Percentiles rank a stretch among this genome's conserved stretches.
These are phyloP conservation scores for Thumatha senex DNA, from an alignment of 2,888 invertebrate species.

Conservation along the genomic window DNA sequence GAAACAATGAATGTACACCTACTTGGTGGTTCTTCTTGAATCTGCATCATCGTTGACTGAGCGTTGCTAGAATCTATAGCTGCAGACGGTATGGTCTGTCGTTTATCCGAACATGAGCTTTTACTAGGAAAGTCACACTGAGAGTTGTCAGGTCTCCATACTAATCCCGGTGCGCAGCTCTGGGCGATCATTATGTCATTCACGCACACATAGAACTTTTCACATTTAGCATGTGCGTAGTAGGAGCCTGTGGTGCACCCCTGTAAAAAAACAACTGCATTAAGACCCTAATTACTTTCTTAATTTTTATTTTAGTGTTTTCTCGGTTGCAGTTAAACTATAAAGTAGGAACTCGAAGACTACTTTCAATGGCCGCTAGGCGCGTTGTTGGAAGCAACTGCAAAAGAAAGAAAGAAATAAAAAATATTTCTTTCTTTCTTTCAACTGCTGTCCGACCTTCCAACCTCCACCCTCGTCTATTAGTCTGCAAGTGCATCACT, in stretches of 20 bases:
- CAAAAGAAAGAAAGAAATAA: too few relatives aligned
- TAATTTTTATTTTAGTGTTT: too few relatives aligned
- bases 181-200: conserved; percentile 88
- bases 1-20: conserved; percentile 7
- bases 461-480: too few relatives aligned
- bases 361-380: too few relatives aligned
- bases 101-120: conserved; percentile 82
- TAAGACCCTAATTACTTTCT: too few relatives aligned
- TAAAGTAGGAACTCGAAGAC: too few relatives aligned
- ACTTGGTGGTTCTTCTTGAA: conserved; percentile 43
- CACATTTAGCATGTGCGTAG: conserved; percentile 89
- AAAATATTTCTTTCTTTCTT: too few relatives aligned
- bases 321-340: too few relatives aligned
- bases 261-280: conserved; percentile 39
- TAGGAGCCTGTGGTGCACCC: conserved; percentile 89
- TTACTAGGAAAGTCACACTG: conserved; percentile 91
- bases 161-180: conserved; percentile 89
- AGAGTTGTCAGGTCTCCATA: conserved; percentile 86
- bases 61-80: conserved; percentile 50
- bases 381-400: too few relatives aligned
- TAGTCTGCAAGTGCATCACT: too few relatives aligned
- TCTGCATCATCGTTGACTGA: conserved; percentile 43
- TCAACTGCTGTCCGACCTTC: too few relatives aligned
- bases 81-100: conserved; percentile 52
- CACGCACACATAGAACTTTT: conserved; percentile 90